Base-by-base conservation (phyloP, 2,888 invertebrate species). In the Limnephilus auricula region DNA sequence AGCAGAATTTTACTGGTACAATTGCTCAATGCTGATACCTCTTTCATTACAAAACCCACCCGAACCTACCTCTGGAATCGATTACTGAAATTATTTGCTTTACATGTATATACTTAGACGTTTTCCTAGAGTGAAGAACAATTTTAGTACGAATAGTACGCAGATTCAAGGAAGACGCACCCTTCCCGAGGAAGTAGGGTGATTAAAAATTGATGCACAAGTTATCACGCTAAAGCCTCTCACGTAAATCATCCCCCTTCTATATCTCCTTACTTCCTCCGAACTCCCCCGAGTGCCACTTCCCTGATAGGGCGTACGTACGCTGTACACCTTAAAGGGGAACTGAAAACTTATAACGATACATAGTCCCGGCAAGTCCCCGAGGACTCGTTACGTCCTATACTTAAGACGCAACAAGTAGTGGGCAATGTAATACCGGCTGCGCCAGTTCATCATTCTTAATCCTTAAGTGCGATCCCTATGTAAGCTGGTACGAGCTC, bases 291-390 rank as follows among this genome's bases (percentile, higher is more conserved):
- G 85, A 40, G 85, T 40, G 85, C 37, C 30, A 30, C n/a, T 65
- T 25, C 6, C 65, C 65, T 65, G 65, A 65, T 65, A 37, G 85
- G 37, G 37, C 6, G 85, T 25, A 85, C n/a, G 12, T 15, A 45
- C 45, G n/a, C n/a, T n/a, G n/a, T 15, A 45, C 65, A 65, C 65
- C 9, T 65, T 65, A 25, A n/a, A 25, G 25, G 65, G 65, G 25
- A n/a, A 65, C 65, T 34, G 85, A 37, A 85, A 85, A 85, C 85
- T 85, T 85, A 40, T 85, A 85, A 40, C 85, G 85, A 85, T 85
- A 85, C 45, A 85, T 40, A 40, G 85, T 30, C 30, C n/a, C 40
- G 37, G 85, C 34, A 40, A 30, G 37, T 40, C 85, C 40, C 85
- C 12, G 40, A 40, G n/a, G 85, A 40, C 85, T 85, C 85, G 85